Evolutionary conservation across 2,888 invertebrate species (phyloP).

Genomic region (Hipparchia sbordonii): DNA sequence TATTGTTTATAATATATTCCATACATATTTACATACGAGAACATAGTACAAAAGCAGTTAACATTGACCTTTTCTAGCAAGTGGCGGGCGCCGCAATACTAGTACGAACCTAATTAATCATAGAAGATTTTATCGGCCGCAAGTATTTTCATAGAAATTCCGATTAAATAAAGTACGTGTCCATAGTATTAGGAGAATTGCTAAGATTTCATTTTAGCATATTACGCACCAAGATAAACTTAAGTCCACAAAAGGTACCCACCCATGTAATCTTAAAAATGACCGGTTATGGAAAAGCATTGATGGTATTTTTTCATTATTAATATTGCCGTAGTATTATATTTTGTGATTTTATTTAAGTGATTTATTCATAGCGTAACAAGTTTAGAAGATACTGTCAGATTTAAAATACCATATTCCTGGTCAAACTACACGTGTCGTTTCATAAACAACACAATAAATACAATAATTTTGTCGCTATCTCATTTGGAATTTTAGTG

Average conservation of each 20-base stretch:
- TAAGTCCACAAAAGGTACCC: neutral
- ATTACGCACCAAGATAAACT: neutral
- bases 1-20: neutral
- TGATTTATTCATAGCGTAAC: too few species aligned
- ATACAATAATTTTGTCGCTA: too few species aligned
- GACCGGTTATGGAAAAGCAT: neutral
- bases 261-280: too few species aligned
- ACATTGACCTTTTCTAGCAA: constrained; percentile 45
- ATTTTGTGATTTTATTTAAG: too few species aligned
- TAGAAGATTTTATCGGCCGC: constrained; percentile 29
- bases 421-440: too few species aligned
- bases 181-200: neutral
- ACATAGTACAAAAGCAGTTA: constrained; percentile 39
- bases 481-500: too few species aligned
- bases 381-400: too few species aligned
- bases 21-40: neutral
- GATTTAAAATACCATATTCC: too few species aligned
- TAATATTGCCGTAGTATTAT: too few species aligned
- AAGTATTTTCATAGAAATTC: constrained; percentile 21
- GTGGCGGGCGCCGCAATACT: constrained; percentile 22
- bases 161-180: constrained; percentile 9
- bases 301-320: neutral
- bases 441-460: too few species aligned
- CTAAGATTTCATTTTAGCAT: neutral
- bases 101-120: constrained; percentile 29